Evolutionary conservation across 2,113 vertebrate genomes (phyloP), one percentile per base, ranked within the genome.

Genomic region (Cyphomyrus discorhynchus): DNA sequence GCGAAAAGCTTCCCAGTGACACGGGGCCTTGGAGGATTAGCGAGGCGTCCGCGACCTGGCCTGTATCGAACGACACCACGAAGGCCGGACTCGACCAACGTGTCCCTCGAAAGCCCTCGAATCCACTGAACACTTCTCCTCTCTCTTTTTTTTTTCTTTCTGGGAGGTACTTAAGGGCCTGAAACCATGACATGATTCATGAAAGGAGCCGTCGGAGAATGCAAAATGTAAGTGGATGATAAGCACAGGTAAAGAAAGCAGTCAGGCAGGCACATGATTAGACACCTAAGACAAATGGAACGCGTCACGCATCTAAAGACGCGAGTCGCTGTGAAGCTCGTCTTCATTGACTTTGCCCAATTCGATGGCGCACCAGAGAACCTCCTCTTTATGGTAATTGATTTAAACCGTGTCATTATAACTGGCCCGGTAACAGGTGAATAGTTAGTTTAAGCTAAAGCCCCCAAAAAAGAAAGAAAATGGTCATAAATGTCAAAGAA

Each of bases 331-430:
- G 27, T 84, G 24, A 42, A 89, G 93, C 91, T 93, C 70, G 92
- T 94, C 93, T 92, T 90, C 88, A 53, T 70, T 90, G 90, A 92
- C 92, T 92, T 89, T 90, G 91, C 94, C 93, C n/a, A 93, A 92
- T 93, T 92, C 90, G 93, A 86, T 92, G 91, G 90, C 83, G 89
- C 49, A 1, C n/a, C 24, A 87, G 89, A 93, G 91, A 90, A 66
- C 77, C 39, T 70, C 21, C 39, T 3, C 62, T 46, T 90, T 45
- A 53, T 27, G 21, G n/a, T 80, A 80, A 90, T 15, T 58, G 39
- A 87, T 74, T 87, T 87, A 46, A 50, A 87, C 84, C 10, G 42
- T 27, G 35, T 66, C 50, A 47, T 89, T 89, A 85, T 46, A 52
- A 62, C 89, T 45, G 83, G 46, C 45, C 83, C 6, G n/a, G n/a